Evolutionary conservation across 2,888 invertebrate species (phyloP), one percentile per base, ranked within the genome.

Genomic region (Nematopogon swammerdamellus): DNA sequence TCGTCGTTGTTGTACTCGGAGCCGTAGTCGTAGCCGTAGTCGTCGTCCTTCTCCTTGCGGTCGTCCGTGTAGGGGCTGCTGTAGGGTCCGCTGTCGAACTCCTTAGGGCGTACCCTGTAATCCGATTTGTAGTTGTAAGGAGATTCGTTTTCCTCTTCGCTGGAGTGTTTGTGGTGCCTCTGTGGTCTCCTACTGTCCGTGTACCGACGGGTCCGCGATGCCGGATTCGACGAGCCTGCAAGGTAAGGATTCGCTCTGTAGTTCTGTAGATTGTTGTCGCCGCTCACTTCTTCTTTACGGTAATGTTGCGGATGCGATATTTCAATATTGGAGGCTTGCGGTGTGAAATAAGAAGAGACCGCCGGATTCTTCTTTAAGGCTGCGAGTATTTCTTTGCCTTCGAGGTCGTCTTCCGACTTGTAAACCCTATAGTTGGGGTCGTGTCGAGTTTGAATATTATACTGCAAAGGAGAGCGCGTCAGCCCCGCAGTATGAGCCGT

Each of bases 71-170:
- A 77, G 10, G 74, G 72, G 52, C 77, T 72, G 54, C 72, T 75
- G 55, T 82, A 80, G 19, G 65, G 61, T 19, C 67, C 63, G 50
- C 71, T 66, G 51, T 80, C 80, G 52, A 82, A 82, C 51, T 80
- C 80, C 58, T 81, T 75, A 1, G 82, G 81, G 60, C 72, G 72
- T 2, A 76, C 73, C 58, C 71, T 62, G 54, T 80, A 79, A 30
- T 80, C 70, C 44, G 72, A 72, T 57, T 77, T 73, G 57, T 79
- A 80, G 58, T 80, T 72, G 59, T 84, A 85, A 20, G 83, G 82
- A 57, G 70, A 64, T 45, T 75, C 74, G 19, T 79, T 75, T 20
- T 68, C 71, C 50, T 68, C 76, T 29, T 62, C 64, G 45, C 68
- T 64, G 17, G 30, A n/a, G 46, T 56, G 56, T 18, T 29, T 11